Evolutionary conservation across 2,113 vertebrate species (phyloP).

Genomic region (Oriolus oriolus): DNA sequence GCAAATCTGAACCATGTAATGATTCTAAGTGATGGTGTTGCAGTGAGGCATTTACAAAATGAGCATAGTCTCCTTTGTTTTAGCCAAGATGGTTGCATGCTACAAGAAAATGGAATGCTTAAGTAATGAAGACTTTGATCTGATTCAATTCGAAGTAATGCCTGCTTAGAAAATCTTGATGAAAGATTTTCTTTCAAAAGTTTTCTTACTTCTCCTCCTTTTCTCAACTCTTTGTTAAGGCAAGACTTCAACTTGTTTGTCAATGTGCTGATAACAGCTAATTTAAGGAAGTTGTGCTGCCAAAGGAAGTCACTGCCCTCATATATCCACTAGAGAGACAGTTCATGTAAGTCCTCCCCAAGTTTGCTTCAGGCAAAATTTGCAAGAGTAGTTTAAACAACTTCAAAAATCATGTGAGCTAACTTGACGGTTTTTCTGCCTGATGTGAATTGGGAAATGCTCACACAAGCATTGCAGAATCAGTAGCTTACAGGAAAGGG

Average conservation of each 20-base stretch:
- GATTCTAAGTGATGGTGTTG: neutral
- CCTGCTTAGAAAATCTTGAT: neutral
- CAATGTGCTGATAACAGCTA: neutral
- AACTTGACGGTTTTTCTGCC: neutral
- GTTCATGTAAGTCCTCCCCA: neutral
- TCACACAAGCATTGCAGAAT: neutral
- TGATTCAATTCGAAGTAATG: neutral
- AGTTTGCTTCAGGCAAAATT: neutral
- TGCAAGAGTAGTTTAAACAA: neutral
- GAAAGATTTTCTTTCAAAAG: neutral
- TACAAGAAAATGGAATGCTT: neutral
- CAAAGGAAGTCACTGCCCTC: slow-evolving; percentile 1
- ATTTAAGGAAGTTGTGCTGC: neutral
- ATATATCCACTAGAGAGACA: neutral
- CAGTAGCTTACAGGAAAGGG: neutral
- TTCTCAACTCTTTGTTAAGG: neutral
- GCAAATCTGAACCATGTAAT: neutral
- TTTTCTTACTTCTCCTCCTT: neutral
- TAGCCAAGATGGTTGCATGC: neutral
- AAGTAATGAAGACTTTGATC: neutral
- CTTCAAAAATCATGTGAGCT: neutral
- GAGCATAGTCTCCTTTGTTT: neutral
- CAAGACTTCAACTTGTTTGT: neutral
- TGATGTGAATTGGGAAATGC: neutral
- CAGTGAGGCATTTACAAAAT: neutral